phyloP scores from a whole-genome alignment of 2,113 vertebrate species.

The Nesoenas mayeri region DNA sequence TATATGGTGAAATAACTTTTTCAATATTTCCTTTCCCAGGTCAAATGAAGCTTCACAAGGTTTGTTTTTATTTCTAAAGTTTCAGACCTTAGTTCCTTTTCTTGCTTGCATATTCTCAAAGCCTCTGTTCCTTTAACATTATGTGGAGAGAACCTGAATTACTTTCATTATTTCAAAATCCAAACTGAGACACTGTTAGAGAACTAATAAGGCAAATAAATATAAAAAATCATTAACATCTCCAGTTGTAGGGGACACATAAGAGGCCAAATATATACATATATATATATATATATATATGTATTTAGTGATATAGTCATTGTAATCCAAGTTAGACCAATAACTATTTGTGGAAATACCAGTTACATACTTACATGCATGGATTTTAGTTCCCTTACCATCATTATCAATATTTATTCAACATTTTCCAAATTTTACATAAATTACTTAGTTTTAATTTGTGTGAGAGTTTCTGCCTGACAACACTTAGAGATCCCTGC shows the following conservation, averaged over 20 bases:
- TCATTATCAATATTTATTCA: neutral
- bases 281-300: too few relatives aligned
- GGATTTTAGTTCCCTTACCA: neutral
- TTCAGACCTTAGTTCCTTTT: neutral
- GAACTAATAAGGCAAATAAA: neutral
- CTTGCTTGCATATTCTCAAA: neutral
- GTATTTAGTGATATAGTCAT: neutral
- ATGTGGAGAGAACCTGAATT: neutral
- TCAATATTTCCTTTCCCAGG: neutral
- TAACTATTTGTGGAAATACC: neutral
- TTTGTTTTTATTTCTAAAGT: neutral
- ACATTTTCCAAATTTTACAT: neutral
- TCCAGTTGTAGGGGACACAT: rapidly evolving
- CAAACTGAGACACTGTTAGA: neutral
- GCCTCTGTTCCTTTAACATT: neutral
- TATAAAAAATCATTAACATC: neutral
- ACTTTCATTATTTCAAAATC: neutral
- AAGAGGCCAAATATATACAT: too few relatives aligned
- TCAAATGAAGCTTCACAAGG: neutral
- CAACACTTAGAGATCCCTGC: neutral
- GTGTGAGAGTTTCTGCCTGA: neutral
- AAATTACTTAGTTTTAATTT: neutral
- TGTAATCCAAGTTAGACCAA: neutral
- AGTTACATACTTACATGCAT: neutral
- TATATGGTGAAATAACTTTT: neutral